These are phyloP conservation scores for Allygus modestus DNA, from an alignment of 2,888 invertebrate genomes.

Conservation along the genomic window DNA sequence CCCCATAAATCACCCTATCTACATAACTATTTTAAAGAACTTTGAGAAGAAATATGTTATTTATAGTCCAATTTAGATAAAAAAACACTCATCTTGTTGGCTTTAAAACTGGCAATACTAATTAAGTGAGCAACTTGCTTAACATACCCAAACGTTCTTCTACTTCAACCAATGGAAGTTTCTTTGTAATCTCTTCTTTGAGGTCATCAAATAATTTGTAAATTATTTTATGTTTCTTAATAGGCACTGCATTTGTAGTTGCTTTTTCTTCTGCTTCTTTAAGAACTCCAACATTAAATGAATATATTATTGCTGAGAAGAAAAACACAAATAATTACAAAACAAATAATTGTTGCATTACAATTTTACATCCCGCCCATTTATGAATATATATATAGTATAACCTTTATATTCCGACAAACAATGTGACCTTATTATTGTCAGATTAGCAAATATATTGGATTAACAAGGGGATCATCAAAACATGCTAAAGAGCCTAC, in stretches of 20 bases:
- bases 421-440: too few relatives aligned
- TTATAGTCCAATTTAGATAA: background rate
- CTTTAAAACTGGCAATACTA: background rate
- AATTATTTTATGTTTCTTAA: slow-evolving; percentile 91
- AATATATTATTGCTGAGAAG: slow-evolving; percentile 86
- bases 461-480: too few relatives aligned
- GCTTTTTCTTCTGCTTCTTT: slow-evolving; percentile 76
- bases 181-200: slow-evolving; percentile 85
- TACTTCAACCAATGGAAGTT: slow-evolving; percentile 84
- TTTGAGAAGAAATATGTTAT: background rate
- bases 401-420: too few relatives aligned
- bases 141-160: slow-evolving; percentile 86
- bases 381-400: too few relatives aligned
- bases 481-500: too few relatives aligned
- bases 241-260: slow-evolving; percentile 76
- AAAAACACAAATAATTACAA: too few relatives aligned
- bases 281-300: slow-evolving; percentile 86
- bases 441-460: too few relatives aligned
- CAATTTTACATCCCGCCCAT: too few relatives aligned
- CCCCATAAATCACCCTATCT: background rate
- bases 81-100: too few relatives aligned
- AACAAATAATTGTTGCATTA: too few relatives aligned
- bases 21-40: background rate
- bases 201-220: slow-evolving; percentile 95
- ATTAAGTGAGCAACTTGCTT: background rate